These are phyloP conservation scores for Flexamia atlantica DNA, from an alignment of 2,888 invertebrate genomes.

Conservation along the genomic window DNA sequence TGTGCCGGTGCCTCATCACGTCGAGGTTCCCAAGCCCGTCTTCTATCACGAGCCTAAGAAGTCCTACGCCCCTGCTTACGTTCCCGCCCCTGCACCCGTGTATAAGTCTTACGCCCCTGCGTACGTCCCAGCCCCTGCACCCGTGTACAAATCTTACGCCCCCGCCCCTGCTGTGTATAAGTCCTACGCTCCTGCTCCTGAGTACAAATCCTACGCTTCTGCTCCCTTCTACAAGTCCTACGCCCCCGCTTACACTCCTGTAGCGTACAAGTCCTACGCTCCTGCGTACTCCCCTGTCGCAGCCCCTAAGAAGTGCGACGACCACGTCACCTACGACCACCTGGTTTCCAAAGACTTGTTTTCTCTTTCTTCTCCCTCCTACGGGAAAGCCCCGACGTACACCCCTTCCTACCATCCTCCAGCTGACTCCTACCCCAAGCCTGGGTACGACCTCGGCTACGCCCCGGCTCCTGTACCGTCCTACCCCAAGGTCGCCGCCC, in stretches of 20 bases:
- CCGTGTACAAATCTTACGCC: not conserved
- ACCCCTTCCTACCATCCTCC: constrained; percentile 21
- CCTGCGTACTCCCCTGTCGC: not conserved
- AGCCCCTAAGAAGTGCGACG: constrained; percentile 16
- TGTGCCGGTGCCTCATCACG: constrained; percentile 64
- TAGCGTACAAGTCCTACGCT: not conserved
- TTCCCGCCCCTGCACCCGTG: not conserved
- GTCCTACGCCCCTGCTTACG: not conserved
- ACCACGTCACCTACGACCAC: constrained; percentile 23
- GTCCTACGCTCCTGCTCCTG: constrained; percentile 10
- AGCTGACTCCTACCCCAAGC: not conserved
- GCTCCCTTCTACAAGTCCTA: constrained; percentile 25
- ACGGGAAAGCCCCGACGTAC: constrained; percentile 16
- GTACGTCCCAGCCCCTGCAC: not conserved
- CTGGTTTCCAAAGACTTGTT: not conserved
- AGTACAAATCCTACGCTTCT: constrained; percentile 13
- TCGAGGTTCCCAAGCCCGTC: constrained; percentile 59
- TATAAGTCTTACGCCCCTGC: constrained; percentile 8
- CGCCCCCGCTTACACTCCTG: constrained; percentile 13
- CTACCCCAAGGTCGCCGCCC: not conserved
- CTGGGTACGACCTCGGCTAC: not conserved
- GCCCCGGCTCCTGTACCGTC: not conserved
- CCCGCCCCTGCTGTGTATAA: not conserved
- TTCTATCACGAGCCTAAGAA: not conserved
- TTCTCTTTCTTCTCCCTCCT: constrained; percentile 13